Evolutionary conservation across 2,113 vertebrate species (phyloP).

Genomic region (Climacteris rufus): DNA sequence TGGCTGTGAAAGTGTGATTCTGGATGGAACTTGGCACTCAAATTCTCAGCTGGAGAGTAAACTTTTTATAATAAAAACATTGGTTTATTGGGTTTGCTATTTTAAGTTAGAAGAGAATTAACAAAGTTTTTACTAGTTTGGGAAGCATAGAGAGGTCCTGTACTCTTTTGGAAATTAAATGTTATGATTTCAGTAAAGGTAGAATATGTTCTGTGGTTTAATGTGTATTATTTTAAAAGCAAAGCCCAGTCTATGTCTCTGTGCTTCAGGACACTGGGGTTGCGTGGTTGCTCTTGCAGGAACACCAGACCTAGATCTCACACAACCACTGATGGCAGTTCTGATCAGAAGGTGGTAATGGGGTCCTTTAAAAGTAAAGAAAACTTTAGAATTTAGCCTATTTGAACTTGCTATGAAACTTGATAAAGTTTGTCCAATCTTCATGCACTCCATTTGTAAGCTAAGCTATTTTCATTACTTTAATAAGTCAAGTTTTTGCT

Average conservation of each 20-base stretch:
- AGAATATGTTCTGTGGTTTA: neutral
- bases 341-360: neutral
- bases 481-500: neutral
- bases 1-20: slow-evolving; percentile 56
- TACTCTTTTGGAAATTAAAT: neutral
- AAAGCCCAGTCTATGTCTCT: neutral
- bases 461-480: neutral
- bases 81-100: slow-evolving; percentile 19
- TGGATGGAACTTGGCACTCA: slow-evolving; percentile 45
- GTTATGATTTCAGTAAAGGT: neutral
- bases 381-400: neutral
- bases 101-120: slow-evolving; percentile 33
- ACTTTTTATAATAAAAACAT: slow-evolving; percentile 44
- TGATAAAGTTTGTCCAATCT: neutral
- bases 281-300: neutral
- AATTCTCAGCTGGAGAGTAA: slow-evolving; percentile 41
- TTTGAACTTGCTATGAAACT: neutral
- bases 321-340: rapidly evolving
- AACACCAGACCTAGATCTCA: neutral
- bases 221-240: neutral
- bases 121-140: slow-evolving; percentile 12
- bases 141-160: neutral
- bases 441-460: neutral
- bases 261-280: neutral
- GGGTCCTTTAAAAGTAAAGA: neutral